Conservation (phyloP, 2,113 vertebrate genomes). For the Corynorhinus townsendii region DNA sequence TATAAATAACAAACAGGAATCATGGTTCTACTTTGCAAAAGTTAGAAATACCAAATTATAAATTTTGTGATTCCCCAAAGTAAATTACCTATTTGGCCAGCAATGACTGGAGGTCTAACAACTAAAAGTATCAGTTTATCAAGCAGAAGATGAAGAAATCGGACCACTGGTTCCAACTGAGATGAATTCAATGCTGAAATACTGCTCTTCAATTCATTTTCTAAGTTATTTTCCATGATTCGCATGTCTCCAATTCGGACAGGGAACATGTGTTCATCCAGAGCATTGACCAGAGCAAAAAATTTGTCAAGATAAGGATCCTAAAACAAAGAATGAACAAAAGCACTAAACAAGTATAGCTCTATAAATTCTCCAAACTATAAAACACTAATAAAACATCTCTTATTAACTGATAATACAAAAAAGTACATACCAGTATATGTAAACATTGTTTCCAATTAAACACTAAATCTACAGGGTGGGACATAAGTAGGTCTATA, state of each 20-base stretch:
- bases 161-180: constrained; percentile 96
- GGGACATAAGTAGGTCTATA: neutral
- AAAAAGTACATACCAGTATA: neutral
- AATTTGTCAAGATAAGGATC: constrained; percentile 98
- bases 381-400: neutral
- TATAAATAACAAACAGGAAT: neutral
- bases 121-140: constrained; percentile 97
- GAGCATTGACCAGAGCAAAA: constrained; percentile 96
- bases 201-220: constrained; percentile 95
- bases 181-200: constrained; percentile 94
- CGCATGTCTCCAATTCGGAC: constrained; percentile 97
- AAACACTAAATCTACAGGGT: neutral
- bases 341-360: neutral
- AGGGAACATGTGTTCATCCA: constrained; percentile 99
- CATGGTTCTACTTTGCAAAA: constrained; percentile 56
- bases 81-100: constrained; percentile 96
- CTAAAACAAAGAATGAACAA: constrained; percentile 76
- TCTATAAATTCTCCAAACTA: neutral
- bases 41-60: constrained; percentile 64
- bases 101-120: constrained; percentile 96
- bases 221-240: constrained; percentile 99
- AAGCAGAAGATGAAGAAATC: constrained; percentile 97
- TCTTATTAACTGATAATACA: neutral
- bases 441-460: neutral
- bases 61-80: constrained; percentile 67